Evolutionary conservation across 2,888 invertebrate species (phyloP).

Genomic region (Geophilus truncorum): DNA sequence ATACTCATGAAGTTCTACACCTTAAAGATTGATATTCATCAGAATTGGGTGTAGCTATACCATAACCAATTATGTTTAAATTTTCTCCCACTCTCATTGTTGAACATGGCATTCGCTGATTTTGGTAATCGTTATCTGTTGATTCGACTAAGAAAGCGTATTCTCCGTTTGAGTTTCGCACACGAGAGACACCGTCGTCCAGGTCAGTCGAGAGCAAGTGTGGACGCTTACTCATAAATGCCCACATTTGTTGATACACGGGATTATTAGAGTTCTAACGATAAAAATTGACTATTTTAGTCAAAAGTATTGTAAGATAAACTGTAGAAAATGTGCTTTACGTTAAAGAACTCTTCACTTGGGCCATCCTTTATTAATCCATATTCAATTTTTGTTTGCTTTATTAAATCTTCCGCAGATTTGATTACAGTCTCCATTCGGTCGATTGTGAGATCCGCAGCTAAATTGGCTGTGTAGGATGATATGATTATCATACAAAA

Average conservation of each 20-base stretch:
- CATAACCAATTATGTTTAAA: conserved; percentile 84
- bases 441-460: conserved; percentile 95
- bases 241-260: conserved; percentile 87
- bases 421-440: conserved; percentile 94
- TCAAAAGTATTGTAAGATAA: too few species aligned
- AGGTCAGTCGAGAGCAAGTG: conserved; percentile 76
- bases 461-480: conserved; percentile 97
- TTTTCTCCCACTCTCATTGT: conserved; percentile 89
- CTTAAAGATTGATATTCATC: too few species aligned
- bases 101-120: conserved; percentile 86
- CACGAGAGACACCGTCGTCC: conserved; percentile 72
- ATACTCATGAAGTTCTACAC: background rate
- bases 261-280: conserved; percentile 74
- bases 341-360: conserved; percentile 82
- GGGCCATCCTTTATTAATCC: conserved; percentile 74
- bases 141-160: conserved; percentile 59
- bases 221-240: conserved; percentile 80
- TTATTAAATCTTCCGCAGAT: conserved; percentile 81
- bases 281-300: conserved; percentile 38
- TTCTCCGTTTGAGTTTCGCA: conserved; percentile 74
- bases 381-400: conserved; percentile 89
- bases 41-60: conserved; percentile 73
- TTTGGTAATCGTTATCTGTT: conserved; percentile 71
- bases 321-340: too few species aligned
- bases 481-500: conserved; percentile 96